These are phyloP conservation scores for Micrastur ruficollis DNA, from an alignment of 2,797 vertebrate species.

Conservation along the genomic window DNA sequence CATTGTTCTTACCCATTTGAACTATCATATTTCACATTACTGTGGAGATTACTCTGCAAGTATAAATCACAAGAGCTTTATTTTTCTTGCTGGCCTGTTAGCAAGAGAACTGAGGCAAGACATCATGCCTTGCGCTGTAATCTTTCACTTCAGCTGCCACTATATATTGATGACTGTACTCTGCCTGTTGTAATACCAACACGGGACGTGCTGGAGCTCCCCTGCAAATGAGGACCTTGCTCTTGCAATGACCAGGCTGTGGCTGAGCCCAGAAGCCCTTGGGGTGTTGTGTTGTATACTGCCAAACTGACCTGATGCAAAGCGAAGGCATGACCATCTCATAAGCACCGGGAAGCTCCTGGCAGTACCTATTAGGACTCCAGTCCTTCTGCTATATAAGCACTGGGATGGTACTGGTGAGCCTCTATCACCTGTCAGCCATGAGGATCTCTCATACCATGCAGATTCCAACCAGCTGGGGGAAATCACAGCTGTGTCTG, in stretches of 20 bases:
- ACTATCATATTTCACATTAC: conserved; percentile 44
- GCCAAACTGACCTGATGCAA: neutral
- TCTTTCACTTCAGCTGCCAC: neutral
- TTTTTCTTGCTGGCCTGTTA: conserved; percentile 45
- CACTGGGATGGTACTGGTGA: neutral
- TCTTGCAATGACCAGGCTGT: neutral
- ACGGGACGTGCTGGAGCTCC: rapidly evolving
- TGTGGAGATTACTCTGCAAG: neutral
- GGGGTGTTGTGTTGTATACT: neutral
- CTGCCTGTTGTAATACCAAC: neutral
- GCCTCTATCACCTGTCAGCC: neutral
- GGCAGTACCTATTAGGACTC: too few species aligned
- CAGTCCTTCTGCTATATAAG: neutral
- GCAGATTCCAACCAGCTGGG: neutral
- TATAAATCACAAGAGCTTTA: conserved; percentile 52
- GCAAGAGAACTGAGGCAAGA: neutral
- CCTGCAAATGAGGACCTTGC: neutral
- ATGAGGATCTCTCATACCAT: neutral
- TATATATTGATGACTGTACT: neutral
- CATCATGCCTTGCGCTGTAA: neutral
- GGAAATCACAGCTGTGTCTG: neutral
- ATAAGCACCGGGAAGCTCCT: neutral
- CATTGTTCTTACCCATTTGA: conserved; percentile 52
- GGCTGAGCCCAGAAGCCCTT: neutral
- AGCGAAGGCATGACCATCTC: neutral